A percentile compares a stretch with the other conserved stretches of the same genome.
Conservation (phyloP, 1,140 invertebrate genomes). For the Sycophaga agraensis region DNA sequence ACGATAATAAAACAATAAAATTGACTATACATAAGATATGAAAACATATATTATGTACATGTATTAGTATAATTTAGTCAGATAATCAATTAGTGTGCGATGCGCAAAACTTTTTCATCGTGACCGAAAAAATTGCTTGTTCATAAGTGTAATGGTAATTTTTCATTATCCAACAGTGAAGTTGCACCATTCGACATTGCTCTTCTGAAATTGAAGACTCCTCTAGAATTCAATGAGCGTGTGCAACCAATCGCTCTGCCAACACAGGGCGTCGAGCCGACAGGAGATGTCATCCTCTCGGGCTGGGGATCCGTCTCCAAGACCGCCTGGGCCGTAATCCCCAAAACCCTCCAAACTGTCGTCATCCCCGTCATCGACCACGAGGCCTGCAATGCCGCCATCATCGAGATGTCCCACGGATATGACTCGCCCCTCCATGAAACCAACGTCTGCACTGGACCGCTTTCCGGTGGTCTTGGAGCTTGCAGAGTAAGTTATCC, state of each 20-base stretch:
- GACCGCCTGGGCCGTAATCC: slow-evolving; percentile 23
- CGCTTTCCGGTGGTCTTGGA: slow-evolving; percentile 59
- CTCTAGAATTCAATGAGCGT: slow-evolving; percentile 58
- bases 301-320: slow-evolving; percentile 56
- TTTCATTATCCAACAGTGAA: too few species aligned
- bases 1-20: too few species aligned
- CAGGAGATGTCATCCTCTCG: slow-evolving; percentile 51
- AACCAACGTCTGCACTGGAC: slow-evolving; percentile 65
- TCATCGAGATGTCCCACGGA: slow-evolving; percentile 29
- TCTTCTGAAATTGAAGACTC: slow-evolving; percentile 58
- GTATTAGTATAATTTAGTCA: too few species aligned
- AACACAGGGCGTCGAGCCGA: slow-evolving; percentile 44
- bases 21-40: too few species aligned
- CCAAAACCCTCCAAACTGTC: slow-evolving; percentile 37
- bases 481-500: slow-evolving; percentile 59
- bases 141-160: too few species aligned
- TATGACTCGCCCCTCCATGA: slow-evolving; percentile 42
- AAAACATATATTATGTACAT: too few species aligned
- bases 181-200: slow-evolving; percentile 66
- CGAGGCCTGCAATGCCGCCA: slow-evolving; percentile 36
- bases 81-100: too few species aligned
- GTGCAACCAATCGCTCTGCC: slow-evolving; percentile 61
- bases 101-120: too few species aligned
- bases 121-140: too few species aligned
- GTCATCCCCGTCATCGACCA: slow-evolving; percentile 38